Evolutionary conservation across 2,888 invertebrate genomes (phyloP).

Genomic region (Cosmorhoe ocellata): DNA sequence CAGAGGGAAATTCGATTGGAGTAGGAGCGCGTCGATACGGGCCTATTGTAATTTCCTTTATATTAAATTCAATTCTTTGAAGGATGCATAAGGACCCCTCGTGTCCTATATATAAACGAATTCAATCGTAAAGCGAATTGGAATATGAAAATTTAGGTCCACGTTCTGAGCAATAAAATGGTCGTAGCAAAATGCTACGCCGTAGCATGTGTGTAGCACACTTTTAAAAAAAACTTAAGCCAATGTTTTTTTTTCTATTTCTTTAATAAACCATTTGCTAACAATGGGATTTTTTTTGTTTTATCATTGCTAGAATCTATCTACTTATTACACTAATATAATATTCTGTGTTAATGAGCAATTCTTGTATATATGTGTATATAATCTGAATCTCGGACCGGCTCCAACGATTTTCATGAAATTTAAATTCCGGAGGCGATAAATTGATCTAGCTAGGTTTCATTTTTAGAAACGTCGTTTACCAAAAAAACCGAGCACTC

Average conservation of each 20-base stretch:
- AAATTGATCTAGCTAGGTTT: too few species aligned
- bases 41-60: conserved; percentile 74
- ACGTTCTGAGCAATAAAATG: not conserved
- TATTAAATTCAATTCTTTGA: conserved; percentile 74
- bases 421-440: too few species aligned
- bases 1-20: conserved; percentile 71
- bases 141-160: conserved; percentile 36
- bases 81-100: conserved; percentile 56
- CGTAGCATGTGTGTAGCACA: conserved; percentile 2
- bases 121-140: conserved; percentile 50
- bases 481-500: too few species aligned
- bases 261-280: not conserved
- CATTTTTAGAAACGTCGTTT: too few species aligned
- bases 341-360: too few species aligned
- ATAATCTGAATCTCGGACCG: too few species aligned
- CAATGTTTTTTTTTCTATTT: too few species aligned
- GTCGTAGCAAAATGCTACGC: conserved; percentile 18
- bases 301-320: too few species aligned
- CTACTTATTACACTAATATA: too few species aligned
- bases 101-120: conserved; percentile 45
- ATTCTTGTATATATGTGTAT: too few species aligned
- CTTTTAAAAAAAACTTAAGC: not conserved
- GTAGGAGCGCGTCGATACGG: conserved; percentile 63
- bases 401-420: too few species aligned
- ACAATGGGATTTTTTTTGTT: too few species aligned